These are phyloP conservation scores for Hippoglossus stenolepis DNA, from an alignment of 2,113 vertebrate genomes.

Conservation along the genomic window DNA sequence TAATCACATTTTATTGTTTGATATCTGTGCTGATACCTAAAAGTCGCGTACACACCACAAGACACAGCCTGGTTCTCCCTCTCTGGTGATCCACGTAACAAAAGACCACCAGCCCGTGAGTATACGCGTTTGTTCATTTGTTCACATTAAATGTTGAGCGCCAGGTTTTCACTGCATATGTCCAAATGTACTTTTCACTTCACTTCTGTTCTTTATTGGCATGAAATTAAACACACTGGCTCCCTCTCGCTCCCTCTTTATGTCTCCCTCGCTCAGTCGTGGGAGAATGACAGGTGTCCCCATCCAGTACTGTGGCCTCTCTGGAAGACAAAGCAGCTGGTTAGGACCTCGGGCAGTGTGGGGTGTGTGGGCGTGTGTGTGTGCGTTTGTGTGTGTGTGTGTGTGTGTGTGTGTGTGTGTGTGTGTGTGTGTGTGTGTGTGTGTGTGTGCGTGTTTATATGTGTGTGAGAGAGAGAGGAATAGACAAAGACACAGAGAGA, in stretches of 20 bases:
- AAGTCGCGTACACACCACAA: not conserved
- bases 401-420: not conserved
- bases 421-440: not conserved
- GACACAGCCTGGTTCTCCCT: not conserved
- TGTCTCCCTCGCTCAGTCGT: constrained; percentile 60
- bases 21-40: not conserved
- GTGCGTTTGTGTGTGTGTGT: constrained; percentile 5
- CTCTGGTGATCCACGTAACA: no score
- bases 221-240: constrained; percentile 4
- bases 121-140: not conserved
- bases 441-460: no score
- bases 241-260: constrained; percentile 3
- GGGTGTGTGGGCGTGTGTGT: constrained; percentile 18
- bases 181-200: not conserved
- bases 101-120: not conserved
- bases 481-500: no score
- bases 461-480: not conserved
- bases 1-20: not conserved
- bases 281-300: constrained; percentile 82
- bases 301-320: constrained; percentile 59
- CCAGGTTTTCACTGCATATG: not conserved
- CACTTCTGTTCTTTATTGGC: constrained; percentile 7
- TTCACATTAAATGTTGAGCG: not conserved
- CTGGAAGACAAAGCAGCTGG: constrained; percentile 80
- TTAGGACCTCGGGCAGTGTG: constrained; percentile 42